Evolutionary conservation across 2,797 vertebrate genomes (phyloP), one percentile per base, ranked within the genome.

Genomic region (Alca torda): DNA sequence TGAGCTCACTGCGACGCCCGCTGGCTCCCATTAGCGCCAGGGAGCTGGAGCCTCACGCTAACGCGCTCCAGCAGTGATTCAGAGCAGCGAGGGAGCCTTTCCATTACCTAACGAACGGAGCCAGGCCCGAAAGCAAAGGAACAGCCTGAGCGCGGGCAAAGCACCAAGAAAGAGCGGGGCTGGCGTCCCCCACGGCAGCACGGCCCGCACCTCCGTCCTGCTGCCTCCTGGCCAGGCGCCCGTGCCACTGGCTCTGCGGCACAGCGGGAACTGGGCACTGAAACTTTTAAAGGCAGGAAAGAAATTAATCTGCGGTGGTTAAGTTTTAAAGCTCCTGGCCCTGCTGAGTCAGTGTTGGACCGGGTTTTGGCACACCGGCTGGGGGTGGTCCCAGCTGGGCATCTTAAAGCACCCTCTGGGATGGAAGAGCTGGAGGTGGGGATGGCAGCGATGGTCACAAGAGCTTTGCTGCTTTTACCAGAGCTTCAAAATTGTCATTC

Each of bases 361-460:
- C 0, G 0, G 23, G 31, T 21, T 87, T 79, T 30, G 37, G 61
- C 33, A 9, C 1, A 0, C 15, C 50, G 63, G 35, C 12, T 0
- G 0, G 41, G n/a, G 39, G 45, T 56, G 54, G 75, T 65, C 46
- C 75, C 80, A 67, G 16, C 33, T 72, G 64, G 48, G 59, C 12
- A 10, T 33, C 20, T 45, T 19, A 39, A 30, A 83, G 56, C 65
- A 41, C 21, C 72, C 43, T 51, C 54, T 63, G 0, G 0, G 33
- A 14, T 13, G 51, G 56, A 68, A 28, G 20, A 82, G 60, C 39
- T 73, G 10, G 25, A 68, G 30, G 8, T 70, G 53, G 46, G 43
- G 70, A 16, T 46, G 30, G 48, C 48, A 20, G 43, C 23, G 80
- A 77, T 6, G 37, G 28, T 35, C 53, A n/a, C 54, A 56, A 61